These are phyloP conservation scores for Enteromius fasciolatus DNA, from an alignment of 2,797 vertebrate species.

Conservation along the genomic window DNA sequence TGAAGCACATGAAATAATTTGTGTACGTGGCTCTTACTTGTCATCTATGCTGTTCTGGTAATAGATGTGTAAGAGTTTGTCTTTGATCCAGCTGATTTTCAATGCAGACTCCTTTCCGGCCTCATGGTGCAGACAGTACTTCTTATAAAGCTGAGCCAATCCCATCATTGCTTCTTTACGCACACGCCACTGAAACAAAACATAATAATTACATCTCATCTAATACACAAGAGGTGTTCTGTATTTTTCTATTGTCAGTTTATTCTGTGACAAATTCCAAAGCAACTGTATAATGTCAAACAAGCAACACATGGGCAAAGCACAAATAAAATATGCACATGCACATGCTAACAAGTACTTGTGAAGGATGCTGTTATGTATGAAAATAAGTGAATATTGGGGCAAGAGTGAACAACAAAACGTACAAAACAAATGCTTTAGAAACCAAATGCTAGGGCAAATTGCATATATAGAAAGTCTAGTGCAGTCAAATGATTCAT, in stretches of 20 bases:
- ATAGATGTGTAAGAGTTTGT: conserved; percentile 98
- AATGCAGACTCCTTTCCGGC: conserved; percentile 96
- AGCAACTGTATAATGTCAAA: background rate
- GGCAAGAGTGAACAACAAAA: background rate
- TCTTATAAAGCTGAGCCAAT: conserved; percentile 95
- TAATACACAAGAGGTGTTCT: background rate
- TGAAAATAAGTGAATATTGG: background rate
- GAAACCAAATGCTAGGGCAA: background rate
- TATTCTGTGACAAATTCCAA: background rate
- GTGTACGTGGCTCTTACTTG: conserved; percentile 83
- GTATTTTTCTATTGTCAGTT: background rate
- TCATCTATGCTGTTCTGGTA: conserved; percentile 99
- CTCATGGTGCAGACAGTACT: conserved; percentile 97
- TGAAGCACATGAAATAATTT: background rate
- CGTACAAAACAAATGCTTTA: no score
- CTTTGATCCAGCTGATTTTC: conserved; percentile 99
- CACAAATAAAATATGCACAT: background rate
- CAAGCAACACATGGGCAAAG: background rate
- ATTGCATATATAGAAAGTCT: background rate
- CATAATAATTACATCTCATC: background rate
- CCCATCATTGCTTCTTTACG: conserved; percentile 99
- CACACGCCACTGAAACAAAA: conserved; percentile 86
- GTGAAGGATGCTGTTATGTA: no score
- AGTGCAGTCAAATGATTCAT: no score
- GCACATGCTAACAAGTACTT: no score